These are phyloP conservation scores for Lepisosteus osseus DNA, from an alignment of 2,113 vertebrate genomes.

Conservation along the genomic window DNA sequence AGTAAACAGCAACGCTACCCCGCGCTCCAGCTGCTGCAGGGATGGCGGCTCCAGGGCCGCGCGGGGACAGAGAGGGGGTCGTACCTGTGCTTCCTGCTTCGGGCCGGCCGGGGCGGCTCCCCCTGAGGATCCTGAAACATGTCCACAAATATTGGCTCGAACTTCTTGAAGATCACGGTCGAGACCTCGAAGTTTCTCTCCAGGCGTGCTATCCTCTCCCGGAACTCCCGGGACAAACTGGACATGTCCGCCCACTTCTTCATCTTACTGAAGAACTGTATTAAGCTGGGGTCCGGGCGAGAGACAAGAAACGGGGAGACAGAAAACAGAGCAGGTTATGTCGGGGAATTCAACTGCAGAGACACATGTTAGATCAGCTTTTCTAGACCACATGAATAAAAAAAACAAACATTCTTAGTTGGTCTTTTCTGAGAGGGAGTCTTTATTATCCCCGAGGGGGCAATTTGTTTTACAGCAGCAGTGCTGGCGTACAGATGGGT, in stretches of 20 bases:
- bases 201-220: slow-evolving; percentile 80
- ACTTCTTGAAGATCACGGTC: slow-evolving; percentile 95
- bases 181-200: slow-evolving; percentile 97
- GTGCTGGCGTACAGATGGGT: too few relatives aligned
- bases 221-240: slow-evolving; percentile 81
- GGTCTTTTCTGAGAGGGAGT: too few relatives aligned
- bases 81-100: slow-evolving; percentile 91
- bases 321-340: neutral
- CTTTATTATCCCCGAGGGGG: too few relatives aligned
- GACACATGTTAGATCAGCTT: too few relatives aligned
- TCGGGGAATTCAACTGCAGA: too few relatives aligned
- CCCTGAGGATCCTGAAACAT: slow-evolving; percentile 88
- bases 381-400: too few relatives aligned
- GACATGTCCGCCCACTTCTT: slow-evolving; percentile 98
- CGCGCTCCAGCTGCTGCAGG: too few relatives aligned
- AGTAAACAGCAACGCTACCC: too few relatives aligned
- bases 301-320: neutral
- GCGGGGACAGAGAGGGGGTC: neutral
- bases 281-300: slow-evolving; percentile 68
- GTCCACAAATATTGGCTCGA: slow-evolving; percentile 94
- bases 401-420: too few relatives aligned
- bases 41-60: too few relatives aligned
- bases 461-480: too few relatives aligned
- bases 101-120: slow-evolving; percentile 73
- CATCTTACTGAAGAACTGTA: slow-evolving; percentile 99